A percentile compares a stretch with the other conserved stretches of the same genome.
phyloP scores from a whole-genome alignment of 2,888 invertebrate species.

The Griposia aprilina region DNA sequence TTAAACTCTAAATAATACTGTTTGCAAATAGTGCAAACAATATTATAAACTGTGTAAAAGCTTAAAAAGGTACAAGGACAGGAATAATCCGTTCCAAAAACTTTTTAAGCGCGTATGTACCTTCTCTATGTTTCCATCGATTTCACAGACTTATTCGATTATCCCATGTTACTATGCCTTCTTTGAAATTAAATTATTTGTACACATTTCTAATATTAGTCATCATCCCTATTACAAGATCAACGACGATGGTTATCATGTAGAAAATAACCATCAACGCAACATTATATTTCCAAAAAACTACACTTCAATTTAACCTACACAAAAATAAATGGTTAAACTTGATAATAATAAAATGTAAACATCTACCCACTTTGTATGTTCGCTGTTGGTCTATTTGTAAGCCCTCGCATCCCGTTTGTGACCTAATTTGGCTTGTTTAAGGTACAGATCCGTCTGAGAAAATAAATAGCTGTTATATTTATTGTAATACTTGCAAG shows the following conservation, averaged over 20 bases:
- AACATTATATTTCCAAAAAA: background rate
- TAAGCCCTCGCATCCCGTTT: constrained; percentile 47
- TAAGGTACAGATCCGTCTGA: constrained; percentile 37
- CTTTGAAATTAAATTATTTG: background rate
- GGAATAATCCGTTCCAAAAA: background rate
- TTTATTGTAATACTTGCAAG: background rate
- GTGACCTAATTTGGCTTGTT: constrained; percentile 57
- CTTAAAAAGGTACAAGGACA: background rate
- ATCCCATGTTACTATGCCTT: background rate
- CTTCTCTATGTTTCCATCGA: background rate
- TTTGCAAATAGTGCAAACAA: background rate
- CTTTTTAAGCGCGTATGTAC: background rate
- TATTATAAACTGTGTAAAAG: background rate
- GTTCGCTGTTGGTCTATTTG: constrained; percentile 43
- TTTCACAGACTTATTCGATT: background rate
- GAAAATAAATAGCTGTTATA: constrained; percentile 44
- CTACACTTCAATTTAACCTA: background rate
- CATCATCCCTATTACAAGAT: background rate
- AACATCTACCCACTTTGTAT: constrained; percentile 45
- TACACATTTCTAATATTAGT: background rate
- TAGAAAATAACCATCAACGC: background rate
- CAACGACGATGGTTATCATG: too few species aligned
- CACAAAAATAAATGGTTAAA: constrained; percentile 23
- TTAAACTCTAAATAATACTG: too few species aligned
- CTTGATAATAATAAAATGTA: constrained; percentile 35